Evolutionary conservation across 1,140 invertebrate species (phyloP), one percentile per base, ranked within the genome.

Genomic region (Drosophila pachea): DNA sequence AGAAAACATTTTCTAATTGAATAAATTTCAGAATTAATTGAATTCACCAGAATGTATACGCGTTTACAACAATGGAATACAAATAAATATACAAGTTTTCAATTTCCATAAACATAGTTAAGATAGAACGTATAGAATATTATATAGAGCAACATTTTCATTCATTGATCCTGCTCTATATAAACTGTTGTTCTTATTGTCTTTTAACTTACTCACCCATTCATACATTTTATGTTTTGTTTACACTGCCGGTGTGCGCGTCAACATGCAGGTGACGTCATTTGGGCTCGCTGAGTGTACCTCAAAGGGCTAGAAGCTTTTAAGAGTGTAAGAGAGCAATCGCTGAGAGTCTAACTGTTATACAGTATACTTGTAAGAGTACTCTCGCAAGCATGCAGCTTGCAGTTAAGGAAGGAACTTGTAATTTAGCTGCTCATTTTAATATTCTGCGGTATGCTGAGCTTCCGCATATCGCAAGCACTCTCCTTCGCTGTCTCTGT

Each of bases 391-490:
- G 4, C 14, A 9, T n/a, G 6, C 36, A 43, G 16, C 42, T 52
- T 59, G 73, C 76, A 79, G 84, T 84, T 83, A 84, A 78, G 79
- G 79, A 83, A 83, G 79, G 79, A 82, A 82, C 79, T 82, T 64
- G 72, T 76, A 83, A 83, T 82, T 82, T 84, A 54, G 73, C 66
- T 83, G 79, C 79, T 83, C 79, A 83, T 83, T 84, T 83, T 68
- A 76, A 53, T 65, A 54, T 84, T 83, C 76, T 83, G 79, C 65
- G 79, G 79, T 83, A 48, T 76, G 66, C 73, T 79, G 69, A 84
- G 66, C 62, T 82, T 76, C 79, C 65, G 76, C 68, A 83, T 63
- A 68, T 54, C 35, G 49, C 16, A 58, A 68, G 70, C 49, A 22
- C 22, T 22, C 22, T 22, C 3, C 22, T 22, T 22, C 22, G 22